These are phyloP conservation scores for Dryas iulia DNA, from an alignment of 1,140 invertebrate species.

Conservation along the genomic window DNA sequence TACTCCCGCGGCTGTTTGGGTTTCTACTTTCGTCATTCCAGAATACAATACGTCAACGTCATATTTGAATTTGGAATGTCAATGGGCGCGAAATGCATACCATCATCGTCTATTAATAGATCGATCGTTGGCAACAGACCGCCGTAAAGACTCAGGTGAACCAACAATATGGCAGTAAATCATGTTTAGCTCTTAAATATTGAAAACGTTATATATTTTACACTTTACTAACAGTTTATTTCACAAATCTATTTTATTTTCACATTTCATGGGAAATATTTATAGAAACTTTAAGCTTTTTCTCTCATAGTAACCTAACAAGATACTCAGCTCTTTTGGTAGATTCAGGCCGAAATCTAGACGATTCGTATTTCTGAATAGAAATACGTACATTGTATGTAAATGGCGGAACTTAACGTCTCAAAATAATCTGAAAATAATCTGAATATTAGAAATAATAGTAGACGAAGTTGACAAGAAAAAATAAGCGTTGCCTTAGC, in stretches of 20 bases:
- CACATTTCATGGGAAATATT: too few relatives aligned
- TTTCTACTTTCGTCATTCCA: conserved; percentile 12
- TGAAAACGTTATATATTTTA: not conserved
- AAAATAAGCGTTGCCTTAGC: too few relatives aligned
- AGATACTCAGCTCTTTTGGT: too few relatives aligned
- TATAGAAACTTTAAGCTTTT: too few relatives aligned
- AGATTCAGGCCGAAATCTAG: too few relatives aligned
- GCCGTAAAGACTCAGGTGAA: conserved; percentile 41
- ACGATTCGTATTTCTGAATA: too few relatives aligned
- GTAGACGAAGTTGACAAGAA: too few relatives aligned
- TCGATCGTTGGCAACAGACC: conserved; percentile 35
- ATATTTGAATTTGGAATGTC: conserved; percentile 37
- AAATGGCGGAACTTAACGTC: too few relatives aligned
- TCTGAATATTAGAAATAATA: too few relatives aligned
- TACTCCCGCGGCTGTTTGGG: conserved; percentile 12
- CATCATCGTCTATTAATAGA: conserved; percentile 37
- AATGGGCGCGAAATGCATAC: conserved; percentile 31
- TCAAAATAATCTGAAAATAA: too few relatives aligned
- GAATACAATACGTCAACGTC: conserved; percentile 27
- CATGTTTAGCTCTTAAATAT: conserved; percentile 26
- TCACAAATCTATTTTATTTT: not conserved
- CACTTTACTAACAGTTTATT: not conserved
- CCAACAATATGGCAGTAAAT: conserved; percentile 36
- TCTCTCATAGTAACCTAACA: too few relatives aligned
- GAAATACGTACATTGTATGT: too few relatives aligned